Evolutionary conservation across 2,797 vertebrate genomes (phyloP).

Genomic region (Aplochiton taeniatus): DNA sequence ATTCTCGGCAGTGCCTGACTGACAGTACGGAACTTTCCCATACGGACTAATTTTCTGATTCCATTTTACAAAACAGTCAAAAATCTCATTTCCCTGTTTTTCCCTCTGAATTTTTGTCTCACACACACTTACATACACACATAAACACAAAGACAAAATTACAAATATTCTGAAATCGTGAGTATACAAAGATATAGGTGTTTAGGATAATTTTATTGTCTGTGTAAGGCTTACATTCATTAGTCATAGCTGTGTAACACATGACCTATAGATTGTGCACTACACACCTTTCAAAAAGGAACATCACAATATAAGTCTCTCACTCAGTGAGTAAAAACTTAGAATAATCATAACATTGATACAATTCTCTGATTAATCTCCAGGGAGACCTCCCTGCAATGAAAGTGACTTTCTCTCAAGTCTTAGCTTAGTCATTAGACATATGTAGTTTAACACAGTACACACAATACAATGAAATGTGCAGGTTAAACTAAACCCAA

Average conservation of each 20-base stretch:
- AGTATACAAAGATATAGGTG: background rate
- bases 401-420: too few species aligned
- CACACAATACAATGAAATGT: too few species aligned
- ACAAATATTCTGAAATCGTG: too few species aligned
- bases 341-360: too few species aligned
- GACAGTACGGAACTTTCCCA: constrained; percentile 56
- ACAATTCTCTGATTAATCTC: too few species aligned
- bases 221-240: constrained; percentile 45
- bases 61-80: background rate
- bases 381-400: too few species aligned
- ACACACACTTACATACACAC: too few species aligned
- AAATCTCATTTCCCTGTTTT: constrained; percentile 18
- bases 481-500: too few species aligned
- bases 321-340: background rate
- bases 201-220: too few species aligned
- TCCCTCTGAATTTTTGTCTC: constrained; percentile 22
- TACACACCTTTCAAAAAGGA: constrained; percentile 24
- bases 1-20: constrained; percentile 32
- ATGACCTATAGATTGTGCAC: constrained; percentile 35
- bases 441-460: too few species aligned
- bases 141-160: too few species aligned
- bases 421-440: too few species aligned
- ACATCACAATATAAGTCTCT: constrained; percentile 14
- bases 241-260: background rate
- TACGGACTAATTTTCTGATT: background rate